Percentiles rank a stretch among this genome's conserved stretches.
Evolutionary conservation across 92 coral and sea anemone species (phyloP).

Genomic region (Epizoanthus ramosus): DNA sequence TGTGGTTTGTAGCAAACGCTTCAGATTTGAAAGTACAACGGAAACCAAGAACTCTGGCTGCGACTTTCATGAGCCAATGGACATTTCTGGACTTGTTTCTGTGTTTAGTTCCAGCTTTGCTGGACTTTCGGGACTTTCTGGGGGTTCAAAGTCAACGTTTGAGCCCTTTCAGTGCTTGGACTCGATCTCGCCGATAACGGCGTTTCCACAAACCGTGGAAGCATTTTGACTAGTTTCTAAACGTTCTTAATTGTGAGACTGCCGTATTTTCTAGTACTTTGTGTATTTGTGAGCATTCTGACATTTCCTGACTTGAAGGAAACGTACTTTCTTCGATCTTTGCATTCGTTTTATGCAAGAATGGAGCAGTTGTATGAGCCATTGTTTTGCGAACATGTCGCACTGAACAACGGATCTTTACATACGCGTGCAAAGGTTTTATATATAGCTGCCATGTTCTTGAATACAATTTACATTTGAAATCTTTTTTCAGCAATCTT

Average conservation of each 20-base stretch:
- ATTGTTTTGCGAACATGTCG: slow-evolving; percentile 9
- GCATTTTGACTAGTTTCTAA: slow-evolving; percentile 59
- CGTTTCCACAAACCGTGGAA: slow-evolving; percentile 79
- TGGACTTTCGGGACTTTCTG: slow-evolving; percentile 74
- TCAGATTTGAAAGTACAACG: slow-evolving; percentile 60
- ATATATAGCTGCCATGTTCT: background rate
- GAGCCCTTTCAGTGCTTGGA: slow-evolving; percentile 67
- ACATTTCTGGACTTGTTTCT: slow-evolving; percentile 80
- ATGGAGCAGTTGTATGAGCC: background rate
- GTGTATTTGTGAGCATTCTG: background rate
- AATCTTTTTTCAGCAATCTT: background rate
- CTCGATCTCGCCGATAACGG: slow-evolving; percentile 62
- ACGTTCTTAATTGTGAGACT: background rate
- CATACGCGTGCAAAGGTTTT: background rate
- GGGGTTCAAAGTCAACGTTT: slow-evolving; percentile 46
- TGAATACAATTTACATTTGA: background rate
- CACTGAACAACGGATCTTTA: slow-evolving; percentile 5
- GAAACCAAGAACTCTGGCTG: slow-evolving; percentile 52
- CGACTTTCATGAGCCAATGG: slow-evolving; percentile 83
- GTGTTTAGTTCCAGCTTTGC: slow-evolving; percentile 86
- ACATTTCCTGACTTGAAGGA: background rate
- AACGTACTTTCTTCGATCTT: slow-evolving; percentile 4
- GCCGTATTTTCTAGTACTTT: background rate
- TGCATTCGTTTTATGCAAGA: slow-evolving; percentile 20
- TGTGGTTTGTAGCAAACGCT: slow-evolving; percentile 88